These are phyloP conservation scores for Meteorus cinctellus DNA, from an alignment of 2,888 invertebrate genomes.

Conservation along the genomic window DNA sequence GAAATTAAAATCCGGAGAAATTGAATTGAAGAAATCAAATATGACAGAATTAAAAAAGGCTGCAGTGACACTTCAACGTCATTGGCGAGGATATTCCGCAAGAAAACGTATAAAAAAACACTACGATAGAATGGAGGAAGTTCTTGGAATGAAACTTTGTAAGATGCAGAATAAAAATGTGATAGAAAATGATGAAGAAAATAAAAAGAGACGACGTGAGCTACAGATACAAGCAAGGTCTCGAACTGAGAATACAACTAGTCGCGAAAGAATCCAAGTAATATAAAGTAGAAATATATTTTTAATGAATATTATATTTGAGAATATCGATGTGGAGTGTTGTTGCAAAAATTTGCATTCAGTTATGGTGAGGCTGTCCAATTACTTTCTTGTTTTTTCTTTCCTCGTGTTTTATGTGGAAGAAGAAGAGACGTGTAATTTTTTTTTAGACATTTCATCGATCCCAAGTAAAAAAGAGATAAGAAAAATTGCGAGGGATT, in stretches of 20 bases:
- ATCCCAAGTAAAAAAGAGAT: no score
- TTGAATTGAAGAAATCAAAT: conserved; percentile 47
- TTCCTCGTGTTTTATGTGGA: no score
- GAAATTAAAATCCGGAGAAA: conserved; percentile 49
- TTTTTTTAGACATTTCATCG: no score
- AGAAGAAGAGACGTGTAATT: no score
- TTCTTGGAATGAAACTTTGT: conserved; percentile 77
- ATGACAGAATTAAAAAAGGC: conserved; percentile 55
- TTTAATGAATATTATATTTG: no score
- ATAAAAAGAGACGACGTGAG: conserved; percentile 53
- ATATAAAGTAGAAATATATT: not conserved
- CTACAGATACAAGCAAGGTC: conserved; percentile 71
- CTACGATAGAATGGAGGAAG: conserved; percentile 73
- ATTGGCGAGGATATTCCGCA: conserved; percentile 74
- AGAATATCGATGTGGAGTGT: no score
- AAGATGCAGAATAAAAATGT: conserved; percentile 74
- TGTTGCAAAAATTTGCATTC: no score
- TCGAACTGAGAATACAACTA: conserved; percentile 70
- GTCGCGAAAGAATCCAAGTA: conserved; percentile 45
- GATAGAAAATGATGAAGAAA: conserved; percentile 73
- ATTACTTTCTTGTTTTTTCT: no score
- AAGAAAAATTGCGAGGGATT: no score
- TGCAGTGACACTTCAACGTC: conserved; percentile 70
- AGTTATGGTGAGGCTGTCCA: no score
- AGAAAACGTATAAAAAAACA: conserved; percentile 71